Conservation (phyloP, 2,888 invertebrate genomes). For the Archips crataeganus region DNA sequence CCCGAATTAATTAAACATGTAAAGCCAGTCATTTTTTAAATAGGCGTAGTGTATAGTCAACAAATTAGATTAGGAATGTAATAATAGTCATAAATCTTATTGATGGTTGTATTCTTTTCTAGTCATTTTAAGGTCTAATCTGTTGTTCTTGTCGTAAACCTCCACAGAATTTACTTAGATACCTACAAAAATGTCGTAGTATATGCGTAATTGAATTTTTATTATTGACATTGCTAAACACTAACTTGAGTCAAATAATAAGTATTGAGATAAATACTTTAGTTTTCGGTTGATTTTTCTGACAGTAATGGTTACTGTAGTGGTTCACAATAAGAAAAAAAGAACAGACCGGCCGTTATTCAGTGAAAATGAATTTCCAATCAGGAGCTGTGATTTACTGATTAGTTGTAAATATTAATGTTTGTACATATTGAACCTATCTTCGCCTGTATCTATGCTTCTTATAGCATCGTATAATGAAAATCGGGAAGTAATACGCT, state of each 20-base stretch:
- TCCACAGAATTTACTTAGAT: slow-evolving; percentile 25
- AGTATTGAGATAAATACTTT: too few relatives aligned
- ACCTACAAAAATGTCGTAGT: neutral
- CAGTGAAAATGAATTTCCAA: slow-evolving; percentile 58
- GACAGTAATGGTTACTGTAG: slow-evolving; percentile 21
- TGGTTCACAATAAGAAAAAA: slow-evolving; percentile 38
- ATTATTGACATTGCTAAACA: neutral
- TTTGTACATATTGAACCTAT: slow-evolving; percentile 51
- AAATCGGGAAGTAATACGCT: slow-evolving; percentile 67
- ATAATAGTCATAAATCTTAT: slow-evolving; percentile 21
- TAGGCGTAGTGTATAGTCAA: slow-evolving; percentile 4
- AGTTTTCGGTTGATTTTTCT: neutral
- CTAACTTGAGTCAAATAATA: neutral
- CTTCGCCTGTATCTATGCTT: slow-evolving; percentile 16
- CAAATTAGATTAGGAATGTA: slow-evolving; percentile 23
- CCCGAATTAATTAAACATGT: neutral
- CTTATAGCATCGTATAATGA: slow-evolving; percentile 8
- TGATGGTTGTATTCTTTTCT: slow-evolving; percentile 40
- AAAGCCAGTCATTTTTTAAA: slow-evolving; percentile 26
- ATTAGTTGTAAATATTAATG: slow-evolving; percentile 67
- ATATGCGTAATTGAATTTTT: neutral
- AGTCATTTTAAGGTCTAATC: slow-evolving; percentile 33
- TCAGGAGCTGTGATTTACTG: slow-evolving; percentile 83
- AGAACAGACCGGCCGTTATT: slow-evolving; percentile 33
- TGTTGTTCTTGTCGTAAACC: slow-evolving; percentile 40